phyloP scores from a whole-genome alignment of 2,113 vertebrate species.

The Oostethus manadensis region DNA sequence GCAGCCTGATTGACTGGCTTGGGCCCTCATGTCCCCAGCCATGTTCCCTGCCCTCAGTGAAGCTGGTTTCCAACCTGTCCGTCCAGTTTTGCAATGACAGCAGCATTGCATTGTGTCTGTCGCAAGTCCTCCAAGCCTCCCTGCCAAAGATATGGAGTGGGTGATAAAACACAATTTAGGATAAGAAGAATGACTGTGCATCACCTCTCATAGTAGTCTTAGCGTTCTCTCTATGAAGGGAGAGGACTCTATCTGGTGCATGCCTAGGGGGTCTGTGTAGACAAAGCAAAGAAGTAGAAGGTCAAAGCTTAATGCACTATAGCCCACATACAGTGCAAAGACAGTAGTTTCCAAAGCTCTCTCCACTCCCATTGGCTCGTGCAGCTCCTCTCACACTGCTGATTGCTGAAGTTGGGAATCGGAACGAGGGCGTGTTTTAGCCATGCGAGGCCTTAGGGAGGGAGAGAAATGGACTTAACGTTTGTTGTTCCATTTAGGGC shows the following conservation, averaged over 20 bases:
- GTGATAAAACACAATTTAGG: background rate
- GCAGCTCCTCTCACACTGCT: slow-evolving; percentile 26
- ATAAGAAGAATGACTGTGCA: background rate
- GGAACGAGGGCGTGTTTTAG: slow-evolving; percentile 30
- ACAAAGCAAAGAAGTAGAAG: slow-evolving; percentile 57
- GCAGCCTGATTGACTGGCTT: slow-evolving; percentile 55
- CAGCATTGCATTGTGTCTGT: slow-evolving; percentile 11
- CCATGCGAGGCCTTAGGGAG: slow-evolving; percentile 36
- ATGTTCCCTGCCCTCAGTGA: slow-evolving; percentile 7
- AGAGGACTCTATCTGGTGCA: slow-evolving; percentile 1
- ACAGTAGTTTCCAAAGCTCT: slow-evolving; percentile 25
- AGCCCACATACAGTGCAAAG: slow-evolving; percentile 16
- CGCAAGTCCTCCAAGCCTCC: background rate
- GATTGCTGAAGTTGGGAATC: slow-evolving; percentile 31
- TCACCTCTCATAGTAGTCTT: slow-evolving; percentile 9
- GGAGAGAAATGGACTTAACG: slow-evolving; percentile 30
- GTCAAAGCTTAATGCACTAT: slow-evolving; percentile 50
- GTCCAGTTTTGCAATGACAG: slow-evolving; percentile 44
- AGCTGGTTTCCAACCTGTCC: slow-evolving; percentile 32
- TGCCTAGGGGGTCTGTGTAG: slow-evolving; percentile 34
- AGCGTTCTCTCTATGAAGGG: slow-evolving; percentile 1
- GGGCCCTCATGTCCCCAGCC: slow-evolving; percentile 16
- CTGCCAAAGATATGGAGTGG: slow-evolving; percentile 6
- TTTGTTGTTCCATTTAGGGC: slow-evolving; percentile 1
- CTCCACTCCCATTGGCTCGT: slow-evolving; percentile 33